Percentiles rank a stretch among this genome's conserved stretches.
These are phyloP conservation scores for Drosophila incognita DNA, from an alignment of 2,888 invertebrate species.

Conservation along the genomic window DNA sequence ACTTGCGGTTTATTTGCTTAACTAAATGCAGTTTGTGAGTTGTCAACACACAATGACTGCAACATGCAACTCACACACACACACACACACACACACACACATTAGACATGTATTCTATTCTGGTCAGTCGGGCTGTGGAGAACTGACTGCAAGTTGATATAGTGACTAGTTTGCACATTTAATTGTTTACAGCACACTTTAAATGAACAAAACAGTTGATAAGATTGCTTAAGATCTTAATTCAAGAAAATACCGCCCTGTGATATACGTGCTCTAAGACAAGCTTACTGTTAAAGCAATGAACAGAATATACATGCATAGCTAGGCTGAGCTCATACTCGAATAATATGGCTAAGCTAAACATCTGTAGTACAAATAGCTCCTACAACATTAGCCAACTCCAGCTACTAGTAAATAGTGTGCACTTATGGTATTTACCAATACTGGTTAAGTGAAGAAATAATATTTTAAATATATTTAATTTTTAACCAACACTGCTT, in stretches of 20 bases:
- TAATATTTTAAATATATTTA: background rate
- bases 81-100: background rate
- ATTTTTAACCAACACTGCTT: background rate
- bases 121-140: conserved; percentile 8
- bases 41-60: conserved; percentile 68
- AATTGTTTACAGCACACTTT: conserved; percentile 3
- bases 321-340: no score
- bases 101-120: background rate
- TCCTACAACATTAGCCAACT: background rate
- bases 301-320: background rate
- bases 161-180: conserved; percentile 7
- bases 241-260: background rate
- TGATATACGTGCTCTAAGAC: background rate
- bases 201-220: background rate
- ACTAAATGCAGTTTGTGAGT: conserved; percentile 80
- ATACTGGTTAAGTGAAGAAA: background rate
- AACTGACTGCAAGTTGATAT: background rate
- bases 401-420: background rate
- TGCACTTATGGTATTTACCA: background rate
- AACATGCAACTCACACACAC: conserved; percentile 1
- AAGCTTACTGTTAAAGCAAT: background rate
- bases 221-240: background rate
- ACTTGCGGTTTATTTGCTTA: conserved; percentile 67
- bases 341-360: background rate
- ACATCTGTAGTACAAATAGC: background rate